phyloP scores from a whole-genome alignment of 2,888 invertebrate genomes.

The Patella pellucida region DNA sequence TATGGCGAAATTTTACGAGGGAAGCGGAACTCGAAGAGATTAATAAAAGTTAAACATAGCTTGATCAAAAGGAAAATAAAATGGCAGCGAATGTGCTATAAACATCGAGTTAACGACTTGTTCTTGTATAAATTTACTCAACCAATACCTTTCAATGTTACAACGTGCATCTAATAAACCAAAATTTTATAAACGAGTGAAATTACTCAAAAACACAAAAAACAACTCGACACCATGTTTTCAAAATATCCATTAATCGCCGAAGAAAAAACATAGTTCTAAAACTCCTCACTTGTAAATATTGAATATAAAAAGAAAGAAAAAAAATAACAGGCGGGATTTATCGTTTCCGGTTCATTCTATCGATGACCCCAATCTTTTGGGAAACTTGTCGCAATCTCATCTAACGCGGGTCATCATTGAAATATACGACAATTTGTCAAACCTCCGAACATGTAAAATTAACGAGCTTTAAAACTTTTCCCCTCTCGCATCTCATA shows the following conservation, averaged over 20 bases:
- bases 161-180: neutral
- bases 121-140: neutral
- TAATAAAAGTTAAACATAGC: conserved; percentile 7
- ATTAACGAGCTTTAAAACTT: conserved; percentile 9
- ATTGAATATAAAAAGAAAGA: no score
- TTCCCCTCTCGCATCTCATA: neutral
- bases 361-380: conserved; percentile 6
- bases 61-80: conserved; percentile 8
- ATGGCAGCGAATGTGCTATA: neutral
- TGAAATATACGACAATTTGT: conserved; percentile 10
- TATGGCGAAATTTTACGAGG: no score
- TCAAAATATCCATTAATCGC: no score
- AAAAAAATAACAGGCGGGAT: neutral
- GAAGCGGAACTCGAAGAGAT: neutral
- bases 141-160: neutral
- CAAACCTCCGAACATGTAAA: neutral
- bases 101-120: neutral
- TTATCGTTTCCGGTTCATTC: conserved; percentile 9
- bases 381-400: neutral
- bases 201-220: no score
- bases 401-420: neutral
- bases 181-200: neutral
- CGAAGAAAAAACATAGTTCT: neutral
- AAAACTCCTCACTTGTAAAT: neutral
- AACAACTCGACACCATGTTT: no score